Percentiles rank a stretch among this genome's conserved stretches.
These are phyloP conservation scores for Momotus momota DNA, from an alignment of 2,797 vertebrate genomes.

Conservation along the genomic window DNA sequence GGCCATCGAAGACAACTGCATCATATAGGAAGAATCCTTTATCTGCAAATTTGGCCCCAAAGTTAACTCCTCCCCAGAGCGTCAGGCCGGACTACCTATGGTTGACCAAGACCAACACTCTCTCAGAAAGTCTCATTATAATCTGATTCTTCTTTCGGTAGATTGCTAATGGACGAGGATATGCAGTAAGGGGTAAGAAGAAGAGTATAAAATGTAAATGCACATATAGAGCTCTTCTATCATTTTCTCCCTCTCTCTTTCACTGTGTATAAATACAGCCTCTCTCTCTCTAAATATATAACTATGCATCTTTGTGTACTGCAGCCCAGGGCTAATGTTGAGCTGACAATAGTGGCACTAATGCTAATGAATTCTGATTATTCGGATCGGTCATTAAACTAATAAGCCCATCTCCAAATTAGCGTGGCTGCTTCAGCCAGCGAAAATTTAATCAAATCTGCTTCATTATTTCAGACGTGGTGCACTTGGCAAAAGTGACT, in stretches of 20 bases:
- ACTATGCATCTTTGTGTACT: constrained; percentile 48
- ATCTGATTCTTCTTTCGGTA: neutral
- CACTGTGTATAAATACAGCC: constrained; percentile 26
- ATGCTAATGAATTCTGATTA: constrained; percentile 98
- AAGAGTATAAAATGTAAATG: constrained; percentile 20
- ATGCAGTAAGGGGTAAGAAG: neutral
- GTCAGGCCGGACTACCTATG: neutral
- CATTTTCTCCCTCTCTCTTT: neutral
- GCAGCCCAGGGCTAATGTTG: constrained; percentile 87
- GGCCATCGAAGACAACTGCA: neutral
- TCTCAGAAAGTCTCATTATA: neutral
- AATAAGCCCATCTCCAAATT: constrained; percentile 98
- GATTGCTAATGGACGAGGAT: neutral
- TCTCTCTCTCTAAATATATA: constrained; percentile 30
- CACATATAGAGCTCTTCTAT: neutral
- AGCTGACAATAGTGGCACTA: constrained; percentile 86
- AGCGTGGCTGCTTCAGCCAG: constrained; percentile 80
- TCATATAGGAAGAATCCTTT: neutral
- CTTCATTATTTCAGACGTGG: constrained; percentile 81
- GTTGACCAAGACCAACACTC: neutral
- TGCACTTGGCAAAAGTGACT: constrained; percentile 75
- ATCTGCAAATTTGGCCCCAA: neutral
- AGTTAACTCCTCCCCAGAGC: neutral
- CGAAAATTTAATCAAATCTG: constrained; percentile 79
- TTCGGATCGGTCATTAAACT: constrained; percentile 96